Evolutionary conservation across 2,888 invertebrate genomes (phyloP), one percentile per base, ranked within the genome.

Genomic region (Pilophorus perplexus): DNA sequence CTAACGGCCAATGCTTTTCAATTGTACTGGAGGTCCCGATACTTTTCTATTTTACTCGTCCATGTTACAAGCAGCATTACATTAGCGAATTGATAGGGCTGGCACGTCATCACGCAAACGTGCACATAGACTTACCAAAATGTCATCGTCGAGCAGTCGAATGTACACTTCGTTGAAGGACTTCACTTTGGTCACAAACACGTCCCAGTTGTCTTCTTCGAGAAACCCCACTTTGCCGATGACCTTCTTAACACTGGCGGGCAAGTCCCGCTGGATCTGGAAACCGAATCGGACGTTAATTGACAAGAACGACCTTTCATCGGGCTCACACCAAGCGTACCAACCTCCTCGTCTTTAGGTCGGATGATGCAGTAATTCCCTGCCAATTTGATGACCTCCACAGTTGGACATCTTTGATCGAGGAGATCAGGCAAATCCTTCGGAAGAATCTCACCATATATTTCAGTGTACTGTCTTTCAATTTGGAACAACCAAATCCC

Each of bases 71-170:
- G n/a, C n/a, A n/a, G n/a, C n/a, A n/a, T n/a, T n/a, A n/a, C n/a
- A n/a, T n/a, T n/a, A n/a, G n/a, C n/a, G n/a, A n/a, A n/a, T n/a
- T n/a, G n/a, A n/a, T n/a, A n/a, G n/a, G n/a, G n/a, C n/a, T n/a
- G n/a, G n/a, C n/a, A n/a, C n/a, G n/a, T n/a, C n/a, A n/a, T n/a
- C n/a, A n/a, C n/a, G n/a, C n/a, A n/a, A n/a, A n/a, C n/a, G n/a
- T n/a, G n/a, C n/a, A n/a, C n/a, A n/a, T n/a, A n/a, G n/a, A 62
- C 62, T 62, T 33, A 62, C 62, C 18, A 48, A 62, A 18, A 38
- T 23, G 14, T 27, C 18, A 2, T 62, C 62, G 14, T 48, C 48
- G 37, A 62, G 44, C 18, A 62, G 44, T 14, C 48, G 18, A 18
- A 62, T 46, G 48, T 62, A 62, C 28, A 62, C 28, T 48, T 62